These are phyloP conservation scores for Mormyrus iriodes DNA, from an alignment of 2,113 vertebrate species.

Conservation along the genomic window DNA sequence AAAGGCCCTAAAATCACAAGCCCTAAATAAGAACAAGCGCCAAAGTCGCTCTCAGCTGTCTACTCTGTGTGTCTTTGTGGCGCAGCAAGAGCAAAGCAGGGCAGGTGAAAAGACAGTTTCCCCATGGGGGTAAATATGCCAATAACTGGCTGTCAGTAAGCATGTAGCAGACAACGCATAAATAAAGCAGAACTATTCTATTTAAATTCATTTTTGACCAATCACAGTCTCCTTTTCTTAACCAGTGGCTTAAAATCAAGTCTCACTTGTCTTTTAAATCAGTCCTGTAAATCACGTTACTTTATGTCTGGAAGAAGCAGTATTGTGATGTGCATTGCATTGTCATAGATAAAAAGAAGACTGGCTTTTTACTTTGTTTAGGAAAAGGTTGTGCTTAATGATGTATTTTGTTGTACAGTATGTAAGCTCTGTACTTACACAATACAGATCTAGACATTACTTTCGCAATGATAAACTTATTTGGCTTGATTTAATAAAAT, in stretches of 20 bases:
- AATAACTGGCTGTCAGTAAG: no score
- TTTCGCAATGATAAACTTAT: neutral
- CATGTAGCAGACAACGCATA: no score
- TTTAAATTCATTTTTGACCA: neutral
- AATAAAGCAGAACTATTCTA: no score
- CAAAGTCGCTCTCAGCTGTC: no score
- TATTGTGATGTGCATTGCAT: neutral
- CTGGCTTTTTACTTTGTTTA: neutral
- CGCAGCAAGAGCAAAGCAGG: no score
- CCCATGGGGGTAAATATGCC: no score
- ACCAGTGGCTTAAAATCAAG: no score
- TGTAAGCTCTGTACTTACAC: neutral
- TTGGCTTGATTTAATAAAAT: constrained; percentile 31
- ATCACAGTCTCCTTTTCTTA: neutral
- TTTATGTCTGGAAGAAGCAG: neutral
- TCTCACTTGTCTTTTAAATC: no score
- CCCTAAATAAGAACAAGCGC: no score
- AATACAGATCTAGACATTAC: neutral
- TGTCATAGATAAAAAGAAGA: neutral
- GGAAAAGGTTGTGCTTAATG: neutral
- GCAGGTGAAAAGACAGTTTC: no score
- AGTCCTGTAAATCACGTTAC: neutral
- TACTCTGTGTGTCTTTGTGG: no score
- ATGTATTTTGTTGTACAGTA: neutral
- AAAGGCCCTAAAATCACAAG: no score